phyloP scores from a whole-genome alignment of 2,888 invertebrate species.

The Drosophila anceps region DNA sequence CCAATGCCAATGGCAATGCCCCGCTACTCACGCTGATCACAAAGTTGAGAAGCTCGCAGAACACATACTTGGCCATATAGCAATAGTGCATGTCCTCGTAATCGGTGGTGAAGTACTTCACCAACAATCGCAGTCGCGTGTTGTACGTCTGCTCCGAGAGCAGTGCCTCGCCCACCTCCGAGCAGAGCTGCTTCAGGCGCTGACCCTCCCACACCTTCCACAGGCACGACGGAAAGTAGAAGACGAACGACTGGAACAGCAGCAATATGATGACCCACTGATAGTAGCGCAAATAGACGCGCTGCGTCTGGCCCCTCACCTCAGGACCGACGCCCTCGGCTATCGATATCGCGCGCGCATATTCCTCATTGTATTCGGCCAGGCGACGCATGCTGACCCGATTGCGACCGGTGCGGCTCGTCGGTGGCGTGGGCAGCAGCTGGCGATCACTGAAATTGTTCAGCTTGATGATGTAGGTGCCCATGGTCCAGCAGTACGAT shows the following conservation, averaged over 20 bases:
- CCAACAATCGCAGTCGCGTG: conserved; percentile 71
- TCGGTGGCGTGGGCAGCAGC: not conserved
- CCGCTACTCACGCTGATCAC: conserved; percentile 89
- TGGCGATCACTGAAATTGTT: conserved; percentile 14
- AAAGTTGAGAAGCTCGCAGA: conserved; percentile 92
- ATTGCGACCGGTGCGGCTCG: not conserved
- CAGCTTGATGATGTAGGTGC: conserved; percentile 87
- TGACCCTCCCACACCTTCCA: conserved; percentile 86
- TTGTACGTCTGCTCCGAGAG: conserved; percentile 79
- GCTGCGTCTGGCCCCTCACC: conserved; percentile 63
- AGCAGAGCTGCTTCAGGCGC: conserved; percentile 84
- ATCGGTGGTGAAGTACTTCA: conserved; percentile 82
- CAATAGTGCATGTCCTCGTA: conserved; percentile 82
- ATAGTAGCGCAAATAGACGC: conserved; percentile 83
- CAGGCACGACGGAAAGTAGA: conserved; percentile 83
- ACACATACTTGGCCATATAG: conserved; percentile 89
- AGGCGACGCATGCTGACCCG: conserved; percentile 28
- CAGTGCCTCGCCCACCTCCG: conserved; percentile 80
- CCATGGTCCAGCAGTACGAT: conserved; percentile 93
- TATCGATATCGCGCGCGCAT: conserved; percentile 61
- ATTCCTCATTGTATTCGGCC: conserved; percentile 57
- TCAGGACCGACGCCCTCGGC: conserved; percentile 79
- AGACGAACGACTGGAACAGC: conserved; percentile 80
- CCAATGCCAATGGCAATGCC: not conserved
- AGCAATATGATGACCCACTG: conserved; percentile 85